phyloP scores from a whole-genome alignment of 1,140 invertebrate species.

The Brachionus angularis region DNA sequence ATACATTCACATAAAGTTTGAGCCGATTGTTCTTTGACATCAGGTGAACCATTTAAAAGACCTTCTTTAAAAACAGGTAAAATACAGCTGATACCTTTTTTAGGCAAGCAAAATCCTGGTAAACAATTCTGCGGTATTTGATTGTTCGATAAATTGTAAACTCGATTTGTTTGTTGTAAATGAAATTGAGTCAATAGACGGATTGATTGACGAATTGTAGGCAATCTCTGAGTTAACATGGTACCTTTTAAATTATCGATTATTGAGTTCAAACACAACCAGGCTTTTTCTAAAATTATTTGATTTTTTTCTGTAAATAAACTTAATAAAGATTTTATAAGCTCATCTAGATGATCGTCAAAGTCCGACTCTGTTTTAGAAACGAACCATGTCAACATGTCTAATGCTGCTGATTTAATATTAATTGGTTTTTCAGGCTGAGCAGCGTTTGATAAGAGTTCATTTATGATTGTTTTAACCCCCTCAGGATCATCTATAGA shows the following conservation, averaged over 20 bases:
- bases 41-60: conserved; percentile 84
- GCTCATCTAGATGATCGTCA: conserved; percentile 72
- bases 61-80: conserved; percentile 91
- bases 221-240: conserved; percentile 64
- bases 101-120: conserved; percentile 90
- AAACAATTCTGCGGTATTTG: conserved; percentile 55
- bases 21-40: conserved; percentile 90
- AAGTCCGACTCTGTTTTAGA: conserved; percentile 79
- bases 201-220: conserved; percentile 82
- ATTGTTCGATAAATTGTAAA: neutral
- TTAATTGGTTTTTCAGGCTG: conserved; percentile 42
- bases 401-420: conserved; percentile 71
- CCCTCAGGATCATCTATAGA: conserved; percentile 76
- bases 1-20: conserved; percentile 88
- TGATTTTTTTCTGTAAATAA: conserved; percentile 76
- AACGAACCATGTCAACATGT: conserved; percentile 82
- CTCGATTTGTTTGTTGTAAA: conserved; percentile 3
- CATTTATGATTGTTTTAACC: conserved; percentile 80
- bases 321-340: conserved; percentile 78
- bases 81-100: conserved; percentile 83
- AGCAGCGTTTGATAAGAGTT: conserved; percentile 65
- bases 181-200: conserved; percentile 61
- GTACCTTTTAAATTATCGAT: conserved; percentile 65
- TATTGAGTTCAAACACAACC: conserved; percentile 83
- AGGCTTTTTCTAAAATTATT: conserved; percentile 75